Base-by-base conservation (phyloP, 2,113 vertebrate species). In the Microcebus murinus region DNA sequence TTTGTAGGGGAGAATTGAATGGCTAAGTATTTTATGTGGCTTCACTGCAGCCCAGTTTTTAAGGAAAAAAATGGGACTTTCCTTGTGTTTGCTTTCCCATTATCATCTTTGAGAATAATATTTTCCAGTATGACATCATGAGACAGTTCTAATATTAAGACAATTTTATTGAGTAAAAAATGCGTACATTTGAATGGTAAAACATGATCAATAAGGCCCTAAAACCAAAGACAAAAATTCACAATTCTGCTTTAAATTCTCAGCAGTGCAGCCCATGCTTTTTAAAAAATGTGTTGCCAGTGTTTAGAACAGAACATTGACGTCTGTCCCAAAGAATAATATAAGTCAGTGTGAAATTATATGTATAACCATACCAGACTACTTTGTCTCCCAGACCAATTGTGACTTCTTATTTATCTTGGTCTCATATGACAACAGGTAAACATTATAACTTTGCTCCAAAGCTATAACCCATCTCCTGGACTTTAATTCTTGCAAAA, bases 131-230 rank as follows among this genome's bases (percentile, higher is more conserved):
- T 82, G 12, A 96, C 94, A 83, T 85, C 92, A 84, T 36, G 31
- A 97, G 86, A 94, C 91, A 82, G 3, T 87, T 89, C 17, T 50
- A 91, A 59, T 92, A 96, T 61, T 90, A 96, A 93, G 77, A 96
- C 36, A 95, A 21, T 87, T 98, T 98, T 98, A 98, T 98, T 98
- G 36, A 96, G 71, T 91, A 45, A 86, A 94, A 98, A 96, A 95
- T 90, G 65, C 80, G 96, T 95, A 98, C 95, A 97, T 93, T 96
- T 93, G 61, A 92, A 94, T 23, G 57, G 23, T 63, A 94, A 95
- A 94, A 96, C 68, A 96, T 91, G 39, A 89, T 82, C 55, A 93
- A 6, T 87, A 92, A 96, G 55, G 57, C 82, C 80, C 88, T 82
- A 94, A 96, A 94, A 96, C 34, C 42, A 87, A 90, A 93, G 29